Base-by-base conservation (phyloP, 2,113 vertebrate species). In the Athene noctua region DNA sequence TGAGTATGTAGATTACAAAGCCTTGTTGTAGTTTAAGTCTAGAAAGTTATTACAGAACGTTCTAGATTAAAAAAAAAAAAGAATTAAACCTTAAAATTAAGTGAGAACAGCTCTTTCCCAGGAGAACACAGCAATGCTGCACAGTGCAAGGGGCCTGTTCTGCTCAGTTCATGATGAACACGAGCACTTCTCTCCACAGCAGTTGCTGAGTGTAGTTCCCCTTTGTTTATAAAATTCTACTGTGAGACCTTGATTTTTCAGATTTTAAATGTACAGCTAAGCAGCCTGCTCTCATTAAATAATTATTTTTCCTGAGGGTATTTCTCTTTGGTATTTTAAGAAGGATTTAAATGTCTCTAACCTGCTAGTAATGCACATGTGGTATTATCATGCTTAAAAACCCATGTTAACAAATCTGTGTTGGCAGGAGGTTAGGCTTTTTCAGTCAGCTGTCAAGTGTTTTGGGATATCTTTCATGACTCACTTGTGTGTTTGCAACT, bases 41-140 rank as follows among this genome's bases (percentile, higher is more conserved):
- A 67, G 22, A 67, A 91, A 75, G 42, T 78, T 92, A 74, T 78
- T 91, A 72, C 47, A 58, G 62, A 66, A 72, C 21, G 29, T 84
- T 94, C 61, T 75, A 81, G 86, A 94, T 91, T 58, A 88, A 77
- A 57, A 81, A 91, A 57, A 90, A 94, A 95, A 72, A 47, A 95
- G 68, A 51, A 80, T 68, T 51, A 72, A 83, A 51, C 32, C 27
- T 86, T 68, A 72, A 78, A 89, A 89, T 80, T 59, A 81, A 44
- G 26, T 77, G 75, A 67, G 86, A 91, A 36, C 66, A 83, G 68
- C 25, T 67, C 30, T 65, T 85, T 86, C 87, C 51, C 62, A 58
- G 51, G 30, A 93, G 91, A 67, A 5, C 20, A 47, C 17, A 54
- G 9, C 66, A 34, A 1, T 30, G 71, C 38, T 80, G 46, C 63